Base-by-base conservation (phyloP, 2,113 vertebrate genomes). In the Jacana jacana region DNA sequence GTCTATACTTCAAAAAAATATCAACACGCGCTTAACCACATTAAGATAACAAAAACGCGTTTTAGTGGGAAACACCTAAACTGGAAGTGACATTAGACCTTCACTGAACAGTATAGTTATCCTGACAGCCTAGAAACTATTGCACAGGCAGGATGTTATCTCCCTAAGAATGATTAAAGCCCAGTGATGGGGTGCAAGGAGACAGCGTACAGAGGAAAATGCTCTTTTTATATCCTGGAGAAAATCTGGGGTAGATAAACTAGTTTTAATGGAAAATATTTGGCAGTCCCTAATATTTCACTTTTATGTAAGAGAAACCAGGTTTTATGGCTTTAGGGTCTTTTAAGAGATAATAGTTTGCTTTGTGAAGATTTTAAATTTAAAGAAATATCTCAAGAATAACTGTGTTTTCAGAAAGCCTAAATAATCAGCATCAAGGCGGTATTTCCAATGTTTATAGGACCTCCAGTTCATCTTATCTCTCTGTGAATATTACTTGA, bases 11-110 rank as follows among this genome's bases (percentile, higher is more conserved):
- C 27, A 51, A 69, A 78, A 80, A 71, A 46, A 33, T 7, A 40
- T 8, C 4, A 1, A 7, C 2, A 15, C 5, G 2, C 0, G 0
- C 24, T 40, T 22, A 58, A n/a, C 2, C 13, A 63, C 13, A 31
- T 40, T 20, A 52, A 73, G 51, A 22, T 2, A 70, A 18, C 33
- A 69, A 40, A 35, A 69, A 40, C 27, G 4, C 7, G 19, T 49
- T 86, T 92, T 78, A 68, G 46, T 30, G 37, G 28, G 31, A 52
- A 84, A 84, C 13, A 69, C 3, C 22, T 24, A 20, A 87, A 57
- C 15, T 70, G 27, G 25, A 85, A 18, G 9, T 14, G 8, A 25
- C 24, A 17, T 81, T 71, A 35, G 6, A 39, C 55, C 7, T 60
- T 70, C 27, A 42, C 9, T 69, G 37, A 20, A 4, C 10, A 33